phyloP scores from a whole-genome alignment of 2,888 invertebrate species.

The Cephus runcator region DNA sequence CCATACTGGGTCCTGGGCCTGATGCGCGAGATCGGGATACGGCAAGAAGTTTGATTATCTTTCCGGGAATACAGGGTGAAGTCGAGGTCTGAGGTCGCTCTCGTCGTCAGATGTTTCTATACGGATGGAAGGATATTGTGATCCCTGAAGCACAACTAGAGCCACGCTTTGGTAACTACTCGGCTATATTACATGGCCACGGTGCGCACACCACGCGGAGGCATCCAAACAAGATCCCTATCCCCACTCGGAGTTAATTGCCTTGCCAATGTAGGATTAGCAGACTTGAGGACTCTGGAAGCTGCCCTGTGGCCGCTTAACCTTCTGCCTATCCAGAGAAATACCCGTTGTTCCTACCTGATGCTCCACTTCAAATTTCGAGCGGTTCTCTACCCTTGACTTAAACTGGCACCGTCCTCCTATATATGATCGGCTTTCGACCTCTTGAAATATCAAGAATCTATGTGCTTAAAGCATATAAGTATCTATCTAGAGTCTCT shows the following conservation, averaged over 20 bases:
- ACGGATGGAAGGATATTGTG: constrained; percentile 42
- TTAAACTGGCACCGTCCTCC: not conserved
- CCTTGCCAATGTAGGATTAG: constrained; percentile 56
- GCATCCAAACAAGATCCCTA: constrained; percentile 42
- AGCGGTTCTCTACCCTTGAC: not conserved
- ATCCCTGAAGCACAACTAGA: constrained; percentile 31
- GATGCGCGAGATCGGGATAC: constrained; percentile 29
- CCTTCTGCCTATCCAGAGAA: constrained; percentile 16
- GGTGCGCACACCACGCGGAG: constrained; percentile 25
- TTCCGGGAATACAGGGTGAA: constrained; percentile 11
- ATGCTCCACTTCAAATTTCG: not conserved
- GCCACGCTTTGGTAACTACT: constrained; percentile 27
- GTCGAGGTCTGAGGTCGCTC: not conserved
- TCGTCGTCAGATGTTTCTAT: not conserved
- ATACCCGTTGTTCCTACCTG: not conserved
- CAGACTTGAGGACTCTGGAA: constrained; percentile 29
- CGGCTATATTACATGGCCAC: constrained; percentile 41
- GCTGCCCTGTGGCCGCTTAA: constrained; percentile 23
- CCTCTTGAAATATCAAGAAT: not conserved
- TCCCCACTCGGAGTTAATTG: constrained; percentile 52
- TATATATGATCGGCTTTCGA: not conserved
- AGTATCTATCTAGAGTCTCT: not conserved
- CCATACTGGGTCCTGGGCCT: constrained; percentile 27
- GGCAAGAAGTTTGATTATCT: constrained; percentile 49
- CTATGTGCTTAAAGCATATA: not conserved